These are phyloP conservation scores for Centroberyx gerrardi DNA, from an alignment of 2,797 vertebrate genomes.

Conservation along the genomic window DNA sequence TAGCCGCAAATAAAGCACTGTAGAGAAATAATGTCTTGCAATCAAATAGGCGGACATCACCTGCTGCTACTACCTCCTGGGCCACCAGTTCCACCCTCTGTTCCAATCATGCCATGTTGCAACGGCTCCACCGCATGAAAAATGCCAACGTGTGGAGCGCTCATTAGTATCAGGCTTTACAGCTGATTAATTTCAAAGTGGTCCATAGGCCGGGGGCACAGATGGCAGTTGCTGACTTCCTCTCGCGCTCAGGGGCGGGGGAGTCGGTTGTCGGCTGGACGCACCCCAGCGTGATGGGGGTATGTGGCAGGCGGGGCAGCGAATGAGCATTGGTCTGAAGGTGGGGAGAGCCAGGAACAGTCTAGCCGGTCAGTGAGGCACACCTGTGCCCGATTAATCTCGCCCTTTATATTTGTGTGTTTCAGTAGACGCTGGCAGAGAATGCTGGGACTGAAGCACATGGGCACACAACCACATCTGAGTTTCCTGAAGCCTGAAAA, in stretches of 20 bases:
- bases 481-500: constrained; percentile 29
- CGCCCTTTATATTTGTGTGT: constrained; percentile 20
- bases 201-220: constrained; percentile 52
- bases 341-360: constrained; percentile 15
- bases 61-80: constrained; percentile 4
- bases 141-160: constrained; percentile 31
- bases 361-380: constrained; percentile 14
- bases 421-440: background rate
- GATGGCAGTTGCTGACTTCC: constrained; percentile 49
- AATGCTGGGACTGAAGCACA: constrained; percentile 9
- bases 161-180: constrained; percentile 63
- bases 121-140: constrained; percentile 21
- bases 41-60: constrained; percentile 34
- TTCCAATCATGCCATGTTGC: constrained; percentile 19
- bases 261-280: constrained; percentile 36
- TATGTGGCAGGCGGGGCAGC: constrained; percentile 19
- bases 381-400: constrained; percentile 44
- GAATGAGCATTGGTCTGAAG: constrained; percentile 31
- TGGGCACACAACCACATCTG: constrained; percentile 7
- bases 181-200: constrained; percentile 64
- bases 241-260: constrained; percentile 34
- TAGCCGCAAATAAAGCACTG: constrained; percentile 36
- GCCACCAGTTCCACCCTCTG: constrained; percentile 30
- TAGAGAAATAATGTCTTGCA: constrained; percentile 11
- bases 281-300: constrained; percentile 26